These are phyloP conservation scores for Eurystomus gularis DNA, from an alignment of 2,113 vertebrate species.

Conservation along the genomic window DNA sequence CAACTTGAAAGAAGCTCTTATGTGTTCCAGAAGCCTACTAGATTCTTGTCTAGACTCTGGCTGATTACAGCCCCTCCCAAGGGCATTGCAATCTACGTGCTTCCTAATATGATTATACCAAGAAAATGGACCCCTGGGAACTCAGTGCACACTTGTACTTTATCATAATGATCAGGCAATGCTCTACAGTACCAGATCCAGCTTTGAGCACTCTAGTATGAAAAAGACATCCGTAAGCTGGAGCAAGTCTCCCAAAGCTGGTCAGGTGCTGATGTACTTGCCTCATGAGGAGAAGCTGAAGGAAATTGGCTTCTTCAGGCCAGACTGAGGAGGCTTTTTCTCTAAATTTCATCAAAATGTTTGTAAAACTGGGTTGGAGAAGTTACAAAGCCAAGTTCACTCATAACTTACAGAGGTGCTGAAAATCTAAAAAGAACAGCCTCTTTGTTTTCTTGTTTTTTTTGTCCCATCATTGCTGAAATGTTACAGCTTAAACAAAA, in stretches of 20 bases:
- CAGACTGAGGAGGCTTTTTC: fast-evolving
- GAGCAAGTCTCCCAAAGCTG: background rate
- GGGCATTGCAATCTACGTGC: background rate
- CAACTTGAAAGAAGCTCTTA: background rate
- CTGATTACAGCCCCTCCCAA: background rate
- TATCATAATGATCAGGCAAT: background rate
- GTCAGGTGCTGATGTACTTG: background rate
- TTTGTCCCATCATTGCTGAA: background rate
- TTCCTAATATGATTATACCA: background rate
- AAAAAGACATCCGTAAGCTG: background rate
- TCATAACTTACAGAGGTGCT: background rate
- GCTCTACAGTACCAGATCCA: no score
- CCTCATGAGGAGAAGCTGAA: background rate
- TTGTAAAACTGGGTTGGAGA: background rate
- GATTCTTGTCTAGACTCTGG: no score
- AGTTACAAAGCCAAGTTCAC: background rate
- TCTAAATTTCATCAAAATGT: background rate
- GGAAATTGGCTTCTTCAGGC: background rate
- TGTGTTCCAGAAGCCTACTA: background rate
- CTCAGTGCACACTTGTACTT: background rate
- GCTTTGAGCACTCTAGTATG: background rate
- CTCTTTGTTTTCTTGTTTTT: background rate
- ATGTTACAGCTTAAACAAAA: background rate
- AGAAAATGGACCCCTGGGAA: background rate
- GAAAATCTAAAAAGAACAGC: background rate